Conservation (phyloP, 2,797 vertebrate genomes). For the Pseudomugil tenellus region DNA sequence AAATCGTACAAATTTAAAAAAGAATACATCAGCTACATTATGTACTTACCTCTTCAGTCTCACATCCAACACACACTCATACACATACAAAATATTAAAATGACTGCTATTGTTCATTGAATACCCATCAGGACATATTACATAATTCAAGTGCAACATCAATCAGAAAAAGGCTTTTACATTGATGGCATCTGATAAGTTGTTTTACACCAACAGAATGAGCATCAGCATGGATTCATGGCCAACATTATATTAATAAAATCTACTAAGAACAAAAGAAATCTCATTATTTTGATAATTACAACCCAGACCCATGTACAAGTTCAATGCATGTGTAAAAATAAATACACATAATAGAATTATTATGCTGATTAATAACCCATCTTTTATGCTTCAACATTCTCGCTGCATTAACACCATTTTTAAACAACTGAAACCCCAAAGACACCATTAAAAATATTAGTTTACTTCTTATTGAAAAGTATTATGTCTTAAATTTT, state of each 20-base stretch:
- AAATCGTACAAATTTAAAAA: constrained; percentile 3
- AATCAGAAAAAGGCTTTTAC: constrained; percentile 8
- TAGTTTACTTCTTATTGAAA: neutral
- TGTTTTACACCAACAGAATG: constrained; percentile 9
- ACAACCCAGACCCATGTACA: neutral
- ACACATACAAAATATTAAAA: neutral
- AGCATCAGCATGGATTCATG: neutral
- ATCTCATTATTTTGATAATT: neutral
- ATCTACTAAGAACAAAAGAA: neutral
- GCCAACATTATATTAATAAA: neutral
- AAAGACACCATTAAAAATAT: neutral
- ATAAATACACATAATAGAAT: no score
- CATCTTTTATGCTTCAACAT: neutral
- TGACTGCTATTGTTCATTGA: neutral
- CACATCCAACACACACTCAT: neutral
- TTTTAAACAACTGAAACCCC: neutral
- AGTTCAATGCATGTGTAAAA: neutral
- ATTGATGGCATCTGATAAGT: constrained; percentile 15
- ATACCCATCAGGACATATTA: neutral
- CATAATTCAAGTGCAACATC: constrained; percentile 2
- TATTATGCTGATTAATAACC: neutral
- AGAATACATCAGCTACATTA: neutral
- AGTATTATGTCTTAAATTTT: neutral
- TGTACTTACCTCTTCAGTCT: neutral
- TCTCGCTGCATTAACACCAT: neutral